phyloP scores from a whole-genome alignment of 1,140 invertebrate genomes.

The Himalopsyche phryganea region DNA sequence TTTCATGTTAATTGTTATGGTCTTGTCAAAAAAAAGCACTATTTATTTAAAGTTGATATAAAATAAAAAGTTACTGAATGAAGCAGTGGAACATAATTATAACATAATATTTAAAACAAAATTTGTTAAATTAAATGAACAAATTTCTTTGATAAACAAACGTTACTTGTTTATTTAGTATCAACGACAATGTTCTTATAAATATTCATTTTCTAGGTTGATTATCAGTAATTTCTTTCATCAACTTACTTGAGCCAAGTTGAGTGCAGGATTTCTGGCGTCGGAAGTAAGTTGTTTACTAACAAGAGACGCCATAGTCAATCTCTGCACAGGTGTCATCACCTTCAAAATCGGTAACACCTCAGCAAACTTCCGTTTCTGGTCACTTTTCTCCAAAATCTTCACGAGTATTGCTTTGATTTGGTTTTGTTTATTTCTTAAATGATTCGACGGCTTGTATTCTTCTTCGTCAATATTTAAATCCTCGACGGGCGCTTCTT shows the following conservation, averaged over 20 bases:
- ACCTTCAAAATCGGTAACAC: slow-evolving; percentile 62
- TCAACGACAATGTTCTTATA: no score
- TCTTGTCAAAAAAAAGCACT: no score
- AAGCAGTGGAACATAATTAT: no score
- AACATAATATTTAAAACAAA: no score
- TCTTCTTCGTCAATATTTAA: slow-evolving; percentile 38
- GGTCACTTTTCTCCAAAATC: slow-evolving; percentile 50
- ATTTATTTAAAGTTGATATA: no score
- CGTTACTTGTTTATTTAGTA: no score
- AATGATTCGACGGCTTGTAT: slow-evolving; percentile 45
- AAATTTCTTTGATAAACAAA: no score
- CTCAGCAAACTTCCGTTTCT: slow-evolving; percentile 53
- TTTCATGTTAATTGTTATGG: no score
- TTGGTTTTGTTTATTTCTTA: slow-evolving; percentile 50
- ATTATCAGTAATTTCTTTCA: no score
- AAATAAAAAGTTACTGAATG: no score
- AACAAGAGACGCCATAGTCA: slow-evolving; percentile 59
- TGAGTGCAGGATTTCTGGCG: slow-evolving; percentile 46
- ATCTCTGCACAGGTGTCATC: slow-evolving; percentile 57
- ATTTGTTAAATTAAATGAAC: no score
- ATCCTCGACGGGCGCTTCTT: slow-evolving; percentile 37
- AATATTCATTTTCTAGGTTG: no score
- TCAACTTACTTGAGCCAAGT: slow-evolving; percentile 50
- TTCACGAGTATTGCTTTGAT: slow-evolving; percentile 47
- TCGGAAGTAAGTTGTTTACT: slow-evolving; percentile 57